Base-by-base conservation (phyloP, 2,888 invertebrate genomes). In the Cryptus armator region DNA sequence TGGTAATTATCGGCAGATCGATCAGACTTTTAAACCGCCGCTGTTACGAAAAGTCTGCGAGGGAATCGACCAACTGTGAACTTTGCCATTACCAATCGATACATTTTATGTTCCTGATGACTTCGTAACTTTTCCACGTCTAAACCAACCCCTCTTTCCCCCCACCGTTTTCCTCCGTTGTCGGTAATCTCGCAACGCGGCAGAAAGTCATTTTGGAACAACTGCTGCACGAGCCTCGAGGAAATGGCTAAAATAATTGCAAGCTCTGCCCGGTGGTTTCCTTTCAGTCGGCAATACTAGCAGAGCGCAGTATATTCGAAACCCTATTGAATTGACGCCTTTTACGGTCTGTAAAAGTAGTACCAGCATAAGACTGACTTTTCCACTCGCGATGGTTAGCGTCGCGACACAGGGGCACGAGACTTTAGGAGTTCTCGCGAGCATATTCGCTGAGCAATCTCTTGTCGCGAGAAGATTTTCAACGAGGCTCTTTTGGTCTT, bases 1-100 rank as follows among this genome's bases (percentile, higher is more conserved):
- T 37, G 37, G 75, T 71, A 85, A 85, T 85, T 85, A 85, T 83
- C 80, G 85, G 66, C 4, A 29, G 66, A 67, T 59, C 79, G 79
- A 83, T 79, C 75, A 12, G 71, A 70, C 53, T 44, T 29, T 46
- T 9, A 16, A 44, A 24, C 43, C 44, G 43, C 19, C 16, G 37
- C 19, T 24, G 29, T 29, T 9, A 2, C 10, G 56, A 74, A 37
- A 44, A 67, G 66, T 71, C 79, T 29, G 59, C 48, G 79, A 71
- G 74, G 71, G 75, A 85, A 79, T 81, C 75, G 75, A 71, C 32
- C 14, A 78, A 79, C 78, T 74, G 44, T 46, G 44, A 64, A 70
- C 68, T 71, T 67, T 46, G 10, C 48, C 43, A 16, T 53, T 32
- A n/a, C 16, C 67, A 71, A 44, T 56, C 68, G 59, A 76, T 77